Evolutionary conservation across 2,888 invertebrate genomes (phyloP), one percentile per base, ranked within the genome.

Genomic region (Rugalucina vietnamica): DNA sequence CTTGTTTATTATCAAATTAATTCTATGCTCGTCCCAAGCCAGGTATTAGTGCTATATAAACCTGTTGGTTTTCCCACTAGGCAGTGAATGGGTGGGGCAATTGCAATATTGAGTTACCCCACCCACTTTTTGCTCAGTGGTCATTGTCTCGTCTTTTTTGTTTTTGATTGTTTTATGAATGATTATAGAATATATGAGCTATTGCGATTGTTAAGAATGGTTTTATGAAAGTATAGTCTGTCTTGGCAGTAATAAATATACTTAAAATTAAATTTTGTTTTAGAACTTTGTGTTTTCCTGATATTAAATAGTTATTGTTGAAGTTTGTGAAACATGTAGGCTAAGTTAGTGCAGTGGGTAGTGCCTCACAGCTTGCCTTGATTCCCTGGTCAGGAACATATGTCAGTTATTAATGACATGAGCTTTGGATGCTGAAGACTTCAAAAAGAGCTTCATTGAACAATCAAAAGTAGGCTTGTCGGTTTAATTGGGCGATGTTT

Each of bases 41-140:
- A 85, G 82, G 74, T 82, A 72, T 76, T 85, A 85, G 85, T 85
- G 85, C 85, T 85, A 85, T 76, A 49, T 54, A 60, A 81, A 76
- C 76, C 73, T 36, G 36, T 50, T 50, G 71, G 43, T 71, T 71
- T 65, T 10, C 29, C 65, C 21, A 18, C 65, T 34, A 12, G 34
- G 4, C 21, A 21, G 34, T 3, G 34, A 34, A 3, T 65, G 21
- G 34, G 21, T 34, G 65, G 65, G 65, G 18, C 34, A 34, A 3
- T 24, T 65, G 3, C 27, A 1, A 34, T 1, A 21, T 1, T 1
- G 12, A 65, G 65, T 65, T 60, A 65, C 29, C 32, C 65, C 34
- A 65, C 32, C 29, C 32, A 65, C 5, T 34, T 65, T 14, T 34
- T 32, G 65, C 12, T 65, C 8, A 34, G 34, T 2, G 21, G 65